A percentile compares a stretch with the other conserved stretches of the same genome.
These are phyloP conservation scores for Agrochola lota DNA, from an alignment of 2,888 invertebrate species.

Conservation along the genomic window DNA sequence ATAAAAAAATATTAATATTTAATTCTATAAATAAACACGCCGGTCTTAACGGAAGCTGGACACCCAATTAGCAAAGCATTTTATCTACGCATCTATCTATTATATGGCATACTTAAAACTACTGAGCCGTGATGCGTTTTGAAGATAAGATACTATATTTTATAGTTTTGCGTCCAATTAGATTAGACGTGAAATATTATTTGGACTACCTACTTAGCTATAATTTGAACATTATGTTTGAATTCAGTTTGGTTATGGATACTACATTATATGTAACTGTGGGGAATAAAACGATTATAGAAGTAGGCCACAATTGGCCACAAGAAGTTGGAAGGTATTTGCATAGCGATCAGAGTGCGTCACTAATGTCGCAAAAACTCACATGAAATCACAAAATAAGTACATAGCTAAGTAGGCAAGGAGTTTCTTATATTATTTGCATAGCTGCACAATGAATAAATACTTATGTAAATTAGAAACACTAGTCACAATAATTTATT, in stretches of 20 bases:
- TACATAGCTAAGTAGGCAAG: constrained; percentile 23
- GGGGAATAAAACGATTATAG: constrained; percentile 11
- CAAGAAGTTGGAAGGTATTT: constrained; percentile 1
- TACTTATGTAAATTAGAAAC: constrained; percentile 58
- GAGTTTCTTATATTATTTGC: constrained; percentile 55
- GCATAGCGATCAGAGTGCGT: constrained; percentile 4
- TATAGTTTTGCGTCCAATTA: constrained; percentile 43
- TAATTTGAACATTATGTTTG: constrained; percentile 16
- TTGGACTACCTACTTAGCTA: constrained; percentile 3
- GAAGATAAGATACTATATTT: constrained; percentile 46
- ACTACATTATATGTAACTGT: not conserved
- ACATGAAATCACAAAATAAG: constrained; percentile 58
- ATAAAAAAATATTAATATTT: constrained; percentile 21
- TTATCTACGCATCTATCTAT: constrained; percentile 48
- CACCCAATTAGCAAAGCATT: constrained; percentile 60
- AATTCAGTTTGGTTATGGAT: not conserved
- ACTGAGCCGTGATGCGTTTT: constrained; percentile 58
- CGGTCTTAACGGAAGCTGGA: constrained; percentile 51
- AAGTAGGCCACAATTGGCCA: not conserved
- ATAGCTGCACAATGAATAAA: constrained; percentile 59
- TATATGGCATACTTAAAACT: constrained; percentile 54
- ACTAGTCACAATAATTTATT: constrained; percentile 47
- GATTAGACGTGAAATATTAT: constrained; percentile 47
- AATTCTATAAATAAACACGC: constrained; percentile 39
- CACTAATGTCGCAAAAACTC: constrained; percentile 31